Conservation (phyloP, 2,797 vertebrate genomes). For the Dendrocincla fuliginosa region DNA sequence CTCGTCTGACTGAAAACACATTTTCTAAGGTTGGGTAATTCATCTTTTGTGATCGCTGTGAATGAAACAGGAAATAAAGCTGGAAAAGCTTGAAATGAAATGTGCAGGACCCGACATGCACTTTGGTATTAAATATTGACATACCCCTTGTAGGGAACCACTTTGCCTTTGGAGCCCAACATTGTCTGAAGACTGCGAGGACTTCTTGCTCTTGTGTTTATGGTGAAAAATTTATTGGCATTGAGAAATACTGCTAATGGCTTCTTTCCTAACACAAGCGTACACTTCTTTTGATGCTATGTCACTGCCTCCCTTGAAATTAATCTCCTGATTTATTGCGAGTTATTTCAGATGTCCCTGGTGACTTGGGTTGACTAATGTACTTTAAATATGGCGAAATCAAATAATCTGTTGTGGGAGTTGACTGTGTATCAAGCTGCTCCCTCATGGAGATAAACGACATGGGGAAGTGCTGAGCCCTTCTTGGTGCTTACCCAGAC, state of each 20-base stretch:
- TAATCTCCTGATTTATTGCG: constrained; percentile 11
- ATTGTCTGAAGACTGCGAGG: background rate
- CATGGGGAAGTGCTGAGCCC: background rate
- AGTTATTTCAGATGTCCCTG: constrained; percentile 7
- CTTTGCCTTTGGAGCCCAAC: background rate
- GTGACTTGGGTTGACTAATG: constrained; percentile 27
- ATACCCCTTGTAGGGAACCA: background rate
- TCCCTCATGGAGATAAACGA: background rate
- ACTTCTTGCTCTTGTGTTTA: background rate
- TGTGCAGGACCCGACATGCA: background rate
- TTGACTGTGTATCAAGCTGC: background rate
- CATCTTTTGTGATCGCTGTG: background rate
- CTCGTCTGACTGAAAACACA: background rate
- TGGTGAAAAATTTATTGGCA: background rate
- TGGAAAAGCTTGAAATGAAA: constrained; percentile 25
- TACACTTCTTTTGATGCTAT: background rate
- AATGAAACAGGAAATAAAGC: constrained; percentile 19
- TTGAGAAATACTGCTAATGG: background rate
- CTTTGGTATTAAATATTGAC: constrained; percentile 24
- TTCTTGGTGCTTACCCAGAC: background rate
- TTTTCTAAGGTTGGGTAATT: constrained; percentile 13
- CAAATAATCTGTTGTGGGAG: background rate
- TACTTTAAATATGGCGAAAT: constrained; percentile 39
- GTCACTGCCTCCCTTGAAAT: background rate
- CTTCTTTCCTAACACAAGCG: background rate